Conservation (phyloP, 2,113 vertebrate genomes). For the Chlorodrepanis virens region DNA sequence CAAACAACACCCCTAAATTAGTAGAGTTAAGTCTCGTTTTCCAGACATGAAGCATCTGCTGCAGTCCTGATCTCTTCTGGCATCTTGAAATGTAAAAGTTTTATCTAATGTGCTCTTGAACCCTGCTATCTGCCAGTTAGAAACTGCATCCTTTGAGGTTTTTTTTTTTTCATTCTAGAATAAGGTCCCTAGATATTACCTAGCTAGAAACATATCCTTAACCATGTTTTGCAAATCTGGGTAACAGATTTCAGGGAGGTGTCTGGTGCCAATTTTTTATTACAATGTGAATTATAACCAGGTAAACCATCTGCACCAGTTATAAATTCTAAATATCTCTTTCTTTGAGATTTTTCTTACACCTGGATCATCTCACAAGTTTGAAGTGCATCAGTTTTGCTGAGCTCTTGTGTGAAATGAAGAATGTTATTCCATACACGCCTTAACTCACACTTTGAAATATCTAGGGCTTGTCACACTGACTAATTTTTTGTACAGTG, state of each 20-base stretch:
- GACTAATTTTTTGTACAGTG: not conserved
- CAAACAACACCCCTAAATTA: not conserved
- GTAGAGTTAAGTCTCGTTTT: not conserved
- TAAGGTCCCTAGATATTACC: not conserved
- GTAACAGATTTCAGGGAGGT: slow-evolving; percentile 35
- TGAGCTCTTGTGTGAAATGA: not conserved
- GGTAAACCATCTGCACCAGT: slow-evolving; percentile 1
- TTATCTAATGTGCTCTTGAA: not conserved
- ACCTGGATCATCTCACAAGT: not conserved
- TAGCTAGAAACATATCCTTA: not conserved
- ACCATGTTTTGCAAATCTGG: not conserved
- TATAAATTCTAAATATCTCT: slow-evolving; percentile 4
- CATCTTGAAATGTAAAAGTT: not conserved
- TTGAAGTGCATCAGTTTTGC: not conserved
- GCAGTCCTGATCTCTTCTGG: not conserved
- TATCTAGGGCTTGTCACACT: not conserved
- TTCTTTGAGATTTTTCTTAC: not conserved
- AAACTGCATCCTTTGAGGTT: not conserved
- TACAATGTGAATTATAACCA: not conserved
- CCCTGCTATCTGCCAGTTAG: not conserved
- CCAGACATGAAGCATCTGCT: not conserved
- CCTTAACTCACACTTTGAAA: not conserved
- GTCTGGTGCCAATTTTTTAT: slow-evolving; percentile 20
- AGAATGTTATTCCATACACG: not conserved
- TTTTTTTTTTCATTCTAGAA: slow-evolving; percentile 3